Base-by-base conservation (phyloP, 30 jellyfish, hydroid and myxozoan species). In the Phacellophora camtschatica region DNA sequence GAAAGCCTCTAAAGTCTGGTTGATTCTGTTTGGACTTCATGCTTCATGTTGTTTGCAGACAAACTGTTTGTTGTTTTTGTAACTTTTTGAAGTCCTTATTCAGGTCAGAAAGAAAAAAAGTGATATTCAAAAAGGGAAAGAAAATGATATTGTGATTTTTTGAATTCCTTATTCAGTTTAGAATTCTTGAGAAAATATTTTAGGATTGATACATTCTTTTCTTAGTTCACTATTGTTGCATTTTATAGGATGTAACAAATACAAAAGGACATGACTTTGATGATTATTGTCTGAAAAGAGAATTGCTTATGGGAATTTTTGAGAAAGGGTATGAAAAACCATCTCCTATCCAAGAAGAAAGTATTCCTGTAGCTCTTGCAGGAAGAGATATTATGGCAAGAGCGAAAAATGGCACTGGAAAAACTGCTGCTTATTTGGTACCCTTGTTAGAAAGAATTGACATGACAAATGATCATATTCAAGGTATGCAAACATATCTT, bases 351-450 rank as follows among this genome's bases (percentile, higher is more conserved):
- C 98, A 92, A 71, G 98, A 92, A 53, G 97, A 92, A 65, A 85
- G 96, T 56, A 92, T 92, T 31, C 98, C 98, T 9, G 83, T 85
- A 22, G 96, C 96, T n/a, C 84, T 92, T 41, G 95, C 95, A 25
- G 98, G 98, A 10, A 80, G 96, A 74, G 96, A 92, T 49, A 86
- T 86, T 23, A 77, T 92, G 98, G 96, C 96, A 25, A 82, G 98
- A 46, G 96, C 98, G 8, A 92, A 92, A 73, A 92, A 92, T 85
- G 98, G 98, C 36, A 92, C 98, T 28, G 98, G 98, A 28, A 92
- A 92, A 49, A 92, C 98, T 61, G 98, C 95, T 15, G 96, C 98
- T 0, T 92, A 92, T 42, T 83, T 92, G 13, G 78, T 92, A 13
- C 98, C 98, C 0, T 24, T 92, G 25, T 51, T 92, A 59, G 96